Evolutionary conservation across 1,140 invertebrate species (phyloP), one percentile per base, ranked within the genome.

Genomic region (Coptotermes formosanus): DNA sequence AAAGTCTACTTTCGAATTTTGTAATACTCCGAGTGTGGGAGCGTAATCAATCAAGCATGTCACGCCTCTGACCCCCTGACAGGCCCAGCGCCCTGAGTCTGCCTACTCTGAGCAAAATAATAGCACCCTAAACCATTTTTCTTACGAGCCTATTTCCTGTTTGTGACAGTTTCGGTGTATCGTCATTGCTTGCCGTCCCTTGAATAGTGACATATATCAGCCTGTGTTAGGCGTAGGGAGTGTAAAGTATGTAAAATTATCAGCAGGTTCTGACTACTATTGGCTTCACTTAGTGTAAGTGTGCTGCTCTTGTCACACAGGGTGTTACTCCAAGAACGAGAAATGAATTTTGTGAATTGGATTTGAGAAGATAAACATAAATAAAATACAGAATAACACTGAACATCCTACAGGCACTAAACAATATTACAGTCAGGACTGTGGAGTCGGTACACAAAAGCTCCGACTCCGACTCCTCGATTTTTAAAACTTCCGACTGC

Each of bases 151-250:
- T 85, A 85, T 85, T 85, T 85, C 85, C 85, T 85, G 85, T 85
- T 85, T 85, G 85, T 85, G 85, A 85, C 85, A 85, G 85, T 85
- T 85, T 85, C 55, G 83, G 85, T 85, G 64, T 44, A 81, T 82
- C 85, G 85, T 55, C 43, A 85, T 32, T 85, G 85, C 59, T 38
- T 9, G 25, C 64, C 30, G n/a, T 3, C 64, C n/a, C 64, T 75
- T 75, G 64, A 30, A 75, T 75, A 14, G n/a, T 75, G 64, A 75
- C 64, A 25, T 75, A 30, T 75, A 75, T 75, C 64, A 14, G n/a
- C 11, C 64, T 75, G 64, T 75, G 64, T 30, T n/a, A 75, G 25
- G n/a, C 64, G 25, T 25, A 75, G 30, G 64, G 7, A 75, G 64
- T 19, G 55, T 25, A 30, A 30, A 75, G 64, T 30, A 75, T 75